phyloP scores from a whole-genome alignment of 2,888 invertebrate species.

The Aphelenchoides bicaudatus region DNA sequence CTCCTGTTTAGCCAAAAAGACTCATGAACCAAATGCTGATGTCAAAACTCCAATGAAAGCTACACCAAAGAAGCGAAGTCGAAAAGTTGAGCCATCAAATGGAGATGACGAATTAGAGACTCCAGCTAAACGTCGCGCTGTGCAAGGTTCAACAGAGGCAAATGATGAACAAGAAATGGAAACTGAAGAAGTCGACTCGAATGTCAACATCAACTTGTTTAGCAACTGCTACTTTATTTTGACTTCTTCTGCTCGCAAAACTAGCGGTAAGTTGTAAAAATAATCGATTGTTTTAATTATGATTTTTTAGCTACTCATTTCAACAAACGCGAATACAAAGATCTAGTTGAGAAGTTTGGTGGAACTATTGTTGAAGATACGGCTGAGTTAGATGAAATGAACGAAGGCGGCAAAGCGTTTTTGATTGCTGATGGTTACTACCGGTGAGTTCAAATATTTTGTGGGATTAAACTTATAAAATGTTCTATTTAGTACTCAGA shows the following conservation, averaged over 20 bases:
- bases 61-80: not conserved
- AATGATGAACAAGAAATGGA: conserved; percentile 15
- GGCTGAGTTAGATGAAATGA: conserved; percentile 12
- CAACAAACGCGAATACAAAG: conserved; percentile 49
- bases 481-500: too few relatives aligned
- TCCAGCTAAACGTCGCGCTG: not conserved
- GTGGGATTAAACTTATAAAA: too few relatives aligned
- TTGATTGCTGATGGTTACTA: conserved; percentile 71
- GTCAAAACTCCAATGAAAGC: not conserved
- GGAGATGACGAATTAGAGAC: conserved; percentile 16
- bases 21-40: not conserved
- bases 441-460: too few relatives aligned
- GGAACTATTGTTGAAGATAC: conserved; percentile 49
- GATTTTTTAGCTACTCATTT: conserved; percentile 29
- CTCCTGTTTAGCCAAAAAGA: conserved; percentile 9
- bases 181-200: conserved; percentile 13
- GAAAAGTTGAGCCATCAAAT: not conserved
- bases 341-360: conserved; percentile 42
- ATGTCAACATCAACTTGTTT: not conserved
- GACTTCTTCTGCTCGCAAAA: not conserved
- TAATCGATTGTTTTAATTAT: not conserved
- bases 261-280: conserved; percentile 5
- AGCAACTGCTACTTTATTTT: conserved; percentile 1
- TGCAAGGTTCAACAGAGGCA: conserved; percentile 5
- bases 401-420: conserved; percentile 29